Base-by-base conservation (phyloP, 2,888 invertebrate species). In the Drosophila limbata region DNA sequence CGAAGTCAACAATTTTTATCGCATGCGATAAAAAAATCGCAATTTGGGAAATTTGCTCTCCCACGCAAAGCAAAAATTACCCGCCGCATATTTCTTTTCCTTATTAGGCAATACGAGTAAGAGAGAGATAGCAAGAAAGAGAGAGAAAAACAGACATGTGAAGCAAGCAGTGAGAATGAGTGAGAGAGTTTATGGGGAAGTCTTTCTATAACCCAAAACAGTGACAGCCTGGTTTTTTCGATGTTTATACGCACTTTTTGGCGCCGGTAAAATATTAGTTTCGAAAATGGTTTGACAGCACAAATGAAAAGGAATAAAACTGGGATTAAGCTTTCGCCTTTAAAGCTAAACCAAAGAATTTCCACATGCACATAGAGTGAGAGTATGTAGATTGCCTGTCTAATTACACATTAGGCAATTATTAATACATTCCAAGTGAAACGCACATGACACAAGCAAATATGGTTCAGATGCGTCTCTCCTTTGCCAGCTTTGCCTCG, bases 341-440 rank as follows among this genome's bases (percentile, higher is more conserved):
- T 33, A 17, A 48, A 50, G 42, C 21, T 52, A 15, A 68, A 51
- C 44, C 55, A 55, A 45, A 25, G 9, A 52, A 37, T 33, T 51
- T 33, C 31, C 55, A 57, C 47, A 47, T 33, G 45, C 40, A 44
- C 21, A 59, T 31, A 42, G 57, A 64, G 45, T 53, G 64, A 13
- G 6, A 13, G 42, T 60, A 69, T 51, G 69, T 70, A 64, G 69
- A 71, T 82, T 79, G 77, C 64, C 73, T 82, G 85, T 73, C 82
- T 83, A 87, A 84, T 84, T 84, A 84, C 73, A 79, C 83, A 84
- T 85, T 83, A 70, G 77, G 84, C 81, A 85, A 85, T 83, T 85
- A 86, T 84, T 86, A 86, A 84, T 82, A 79, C 68, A 77, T 84
- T 71, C 66, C 44, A 52, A 77, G 60, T 67, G 56, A 60, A 63